Percentiles rank a stretch among this genome's conserved stretches.
Evolutionary conservation across 2,797 vertebrate species (phyloP).

Genomic region (Silurus aristotelis): DNA sequence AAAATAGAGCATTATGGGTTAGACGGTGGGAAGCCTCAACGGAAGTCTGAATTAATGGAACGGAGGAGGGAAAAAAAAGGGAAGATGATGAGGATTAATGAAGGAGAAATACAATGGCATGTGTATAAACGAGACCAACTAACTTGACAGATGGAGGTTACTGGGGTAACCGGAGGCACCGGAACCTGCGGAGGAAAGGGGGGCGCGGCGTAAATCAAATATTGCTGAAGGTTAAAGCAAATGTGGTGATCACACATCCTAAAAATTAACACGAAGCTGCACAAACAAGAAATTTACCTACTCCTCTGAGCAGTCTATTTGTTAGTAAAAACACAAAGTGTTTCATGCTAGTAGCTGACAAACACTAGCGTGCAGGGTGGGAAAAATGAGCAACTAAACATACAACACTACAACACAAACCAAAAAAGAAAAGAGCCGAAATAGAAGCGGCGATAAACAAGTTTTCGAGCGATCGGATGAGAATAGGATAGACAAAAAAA

Average conservation of each 20-base stretch:
- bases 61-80: constrained; percentile 64
- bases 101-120: constrained; percentile 80
- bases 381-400: neutral
- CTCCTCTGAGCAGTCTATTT: constrained; percentile 48
- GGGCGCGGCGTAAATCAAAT: constrained; percentile 76
- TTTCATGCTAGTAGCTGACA: constrained; percentile 62
- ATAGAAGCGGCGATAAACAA: constrained; percentile 12
- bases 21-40: constrained; percentile 74
- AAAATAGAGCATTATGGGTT: constrained; percentile 80
- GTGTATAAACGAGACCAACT: constrained; percentile 92
- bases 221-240: constrained; percentile 69
- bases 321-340: constrained; percentile 68
- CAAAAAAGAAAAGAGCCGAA: constrained; percentile 32
- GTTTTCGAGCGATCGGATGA: neutral
- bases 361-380: constrained; percentile 53
- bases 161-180: constrained; percentile 89
- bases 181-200: constrained; percentile 94
- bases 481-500: neutral
- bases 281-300: constrained; percentile 18
- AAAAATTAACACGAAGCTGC: constrained; percentile 36
- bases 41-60: constrained; percentile 73
- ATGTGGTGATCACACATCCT: constrained; percentile 74
- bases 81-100: constrained; percentile 71
- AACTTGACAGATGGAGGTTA: constrained; percentile 99
- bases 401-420: constrained; percentile 23